These are phyloP conservation scores for Danio tinwini DNA, from an alignment of 2,797 vertebrate genomes.

Conservation along the genomic window DNA sequence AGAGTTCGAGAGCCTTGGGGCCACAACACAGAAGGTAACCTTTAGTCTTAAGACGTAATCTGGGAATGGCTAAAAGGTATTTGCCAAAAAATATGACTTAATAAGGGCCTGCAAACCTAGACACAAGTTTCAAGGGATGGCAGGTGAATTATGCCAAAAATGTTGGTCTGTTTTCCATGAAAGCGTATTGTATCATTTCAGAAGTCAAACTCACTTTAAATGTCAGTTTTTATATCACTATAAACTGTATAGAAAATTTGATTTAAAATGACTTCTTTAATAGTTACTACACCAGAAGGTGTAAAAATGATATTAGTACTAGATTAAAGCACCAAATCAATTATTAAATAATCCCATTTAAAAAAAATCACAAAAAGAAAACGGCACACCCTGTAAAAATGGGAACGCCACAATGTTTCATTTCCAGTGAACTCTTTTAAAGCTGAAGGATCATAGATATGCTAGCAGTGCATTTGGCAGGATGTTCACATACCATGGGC, in stretches of 20 bases:
- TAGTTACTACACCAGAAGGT: background rate
- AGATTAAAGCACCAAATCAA: background rate
- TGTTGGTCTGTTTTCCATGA: background rate
- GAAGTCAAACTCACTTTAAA: background rate
- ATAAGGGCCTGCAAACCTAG: background rate
- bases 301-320: conserved; percentile 8
- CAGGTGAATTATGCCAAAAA: background rate
- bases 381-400: background rate
- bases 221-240: background rate
- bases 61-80: too few species aligned
- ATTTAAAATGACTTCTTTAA: background rate
- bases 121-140: background rate
- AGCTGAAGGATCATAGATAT: background rate
- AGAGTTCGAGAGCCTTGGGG: too few species aligned
- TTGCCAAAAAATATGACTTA: too few species aligned
- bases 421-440: conserved; percentile 4
- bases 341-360: background rate
- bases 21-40: too few species aligned
- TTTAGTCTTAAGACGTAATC: too few species aligned
- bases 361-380: background rate
- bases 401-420: background rate
- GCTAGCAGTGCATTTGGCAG: conserved; percentile 14
- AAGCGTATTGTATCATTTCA: background rate
- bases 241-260: background rate
- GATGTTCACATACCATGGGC: conserved; percentile 82